phyloP scores from a whole-genome alignment of 2,797 vertebrate species.

The Propithecus deckenii region DNA sequence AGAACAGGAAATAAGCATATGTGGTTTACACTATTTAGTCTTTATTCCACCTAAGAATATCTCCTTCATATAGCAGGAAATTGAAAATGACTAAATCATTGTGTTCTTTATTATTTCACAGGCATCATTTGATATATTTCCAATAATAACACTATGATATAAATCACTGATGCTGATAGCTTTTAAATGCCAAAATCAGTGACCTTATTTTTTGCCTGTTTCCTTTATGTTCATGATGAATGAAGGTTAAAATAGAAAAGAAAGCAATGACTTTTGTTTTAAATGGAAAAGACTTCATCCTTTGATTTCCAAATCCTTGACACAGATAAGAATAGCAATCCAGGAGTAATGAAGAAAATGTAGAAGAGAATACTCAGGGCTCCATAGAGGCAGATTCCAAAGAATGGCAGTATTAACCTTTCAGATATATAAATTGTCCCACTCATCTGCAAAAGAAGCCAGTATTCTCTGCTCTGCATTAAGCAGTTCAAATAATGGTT shows the following conservation, averaged over 20 bases:
- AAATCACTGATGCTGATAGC: constrained; percentile 17
- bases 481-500: not conserved
- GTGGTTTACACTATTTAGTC: not conserved
- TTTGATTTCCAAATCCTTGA: constrained; percentile 1
- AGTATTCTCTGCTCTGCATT: not conserved
- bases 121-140: not conserved
- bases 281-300: not conserved
- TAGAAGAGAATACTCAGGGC: not conserved
- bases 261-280: not conserved
- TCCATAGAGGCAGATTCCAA: not conserved
- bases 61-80: not conserved
- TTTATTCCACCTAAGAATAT: not conserved
- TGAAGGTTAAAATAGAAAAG: not conserved
- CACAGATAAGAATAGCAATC: not conserved
- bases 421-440: not conserved
- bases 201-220: constrained; percentile 38
- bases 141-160: not conserved
- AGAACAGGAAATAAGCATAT: not conserved
- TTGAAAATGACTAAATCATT: constrained; percentile 31
- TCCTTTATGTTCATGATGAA: not conserved
- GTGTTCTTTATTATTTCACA: constrained; percentile 39
- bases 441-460: not conserved
- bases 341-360: not conserved
- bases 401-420: constrained; percentile 30
- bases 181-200: constrained; percentile 26